These are phyloP conservation scores for Perca schrenkii DNA, from an alignment of 2,113 vertebrate species.

Conservation along the genomic window DNA sequence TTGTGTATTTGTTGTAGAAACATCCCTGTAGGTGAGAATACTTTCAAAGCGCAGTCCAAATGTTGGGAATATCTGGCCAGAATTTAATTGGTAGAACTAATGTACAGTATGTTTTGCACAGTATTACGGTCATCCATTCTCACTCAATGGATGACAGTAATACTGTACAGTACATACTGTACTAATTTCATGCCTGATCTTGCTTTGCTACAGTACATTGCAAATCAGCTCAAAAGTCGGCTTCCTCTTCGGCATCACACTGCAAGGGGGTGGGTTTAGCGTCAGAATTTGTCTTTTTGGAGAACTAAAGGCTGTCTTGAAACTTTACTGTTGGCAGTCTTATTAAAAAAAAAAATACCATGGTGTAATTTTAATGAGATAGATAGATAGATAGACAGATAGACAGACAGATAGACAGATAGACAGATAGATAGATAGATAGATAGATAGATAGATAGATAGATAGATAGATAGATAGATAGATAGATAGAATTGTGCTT, in stretches of 20 bases:
- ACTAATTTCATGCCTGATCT: neutral
- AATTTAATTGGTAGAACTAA: neutral
- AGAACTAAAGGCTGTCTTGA: neutral
- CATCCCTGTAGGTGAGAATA: conserved; percentile 13
- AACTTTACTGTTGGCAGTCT: neutral
- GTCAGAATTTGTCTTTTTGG: neutral
- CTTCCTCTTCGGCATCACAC: neutral
- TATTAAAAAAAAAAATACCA: too few species aligned
- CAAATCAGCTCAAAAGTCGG: neutral
- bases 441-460: too few species aligned
- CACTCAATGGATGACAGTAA: neutral
- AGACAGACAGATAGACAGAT: too few species aligned
- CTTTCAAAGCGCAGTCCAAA: conserved; percentile 30
- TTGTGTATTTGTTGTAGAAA: conserved; percentile 27
- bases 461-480: too few species aligned
- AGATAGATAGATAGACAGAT: too few species aligned
- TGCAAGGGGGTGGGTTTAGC: neutral
- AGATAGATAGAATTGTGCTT: too few species aligned
- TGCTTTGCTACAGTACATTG: neutral
- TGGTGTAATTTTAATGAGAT: neutral
- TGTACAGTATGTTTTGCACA: neutral
- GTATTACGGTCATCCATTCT: too few species aligned
- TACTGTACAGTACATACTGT: too few species aligned
- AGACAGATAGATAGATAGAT: too few species aligned
- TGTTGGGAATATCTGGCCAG: neutral